Conservation (phyloP, 37 sponge, comb jelly and placozoan genomes). For the Crambe crambe region DNA sequence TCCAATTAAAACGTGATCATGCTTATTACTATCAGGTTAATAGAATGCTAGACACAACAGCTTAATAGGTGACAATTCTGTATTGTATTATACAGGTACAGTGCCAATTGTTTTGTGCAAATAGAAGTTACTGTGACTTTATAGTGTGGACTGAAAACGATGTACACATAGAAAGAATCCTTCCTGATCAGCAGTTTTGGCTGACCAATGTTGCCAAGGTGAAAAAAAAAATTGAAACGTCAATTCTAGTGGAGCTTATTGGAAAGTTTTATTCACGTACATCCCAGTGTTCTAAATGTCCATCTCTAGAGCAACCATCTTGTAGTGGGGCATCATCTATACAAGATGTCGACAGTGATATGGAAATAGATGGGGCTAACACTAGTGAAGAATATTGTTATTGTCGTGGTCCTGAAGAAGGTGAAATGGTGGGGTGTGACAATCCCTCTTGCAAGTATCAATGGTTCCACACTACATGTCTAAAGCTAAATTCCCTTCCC, state of each 20-base stretch:
- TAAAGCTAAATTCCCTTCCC: constrained; percentile 10
- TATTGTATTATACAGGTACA: too few species aligned
- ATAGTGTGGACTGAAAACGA: neutral
- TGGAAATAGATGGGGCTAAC: neutral
- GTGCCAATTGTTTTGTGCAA: too few species aligned
- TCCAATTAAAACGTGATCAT: too few species aligned
- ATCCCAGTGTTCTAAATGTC: neutral
- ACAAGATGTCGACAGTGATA: neutral
- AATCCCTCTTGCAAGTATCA: constrained; percentile 16
- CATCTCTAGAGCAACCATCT: neutral
- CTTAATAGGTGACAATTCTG: too few species aligned
- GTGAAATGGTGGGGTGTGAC: constrained; percentile 58
- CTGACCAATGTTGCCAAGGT: neutral
- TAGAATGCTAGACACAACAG: too few species aligned
- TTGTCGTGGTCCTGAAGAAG: constrained; percentile 9
- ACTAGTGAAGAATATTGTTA: constrained; percentile 24
- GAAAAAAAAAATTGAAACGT: neutral
- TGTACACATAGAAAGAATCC: constrained; percentile 9
- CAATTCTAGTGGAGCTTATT: constrained; percentile 41
- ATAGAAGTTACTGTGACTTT: too few species aligned
- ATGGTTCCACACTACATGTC: constrained; percentile 48
- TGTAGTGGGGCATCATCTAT: neutral
- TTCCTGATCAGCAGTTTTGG: constrained; percentile 14
- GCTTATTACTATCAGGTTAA: too few species aligned
- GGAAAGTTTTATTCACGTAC: constrained; percentile 40